Percentiles rank a stretch among this genome's conserved stretches.
These are phyloP conservation scores for Harpagifer antarcticus DNA, from an alignment of 2,797 vertebrate genomes.

Conservation along the genomic window DNA sequence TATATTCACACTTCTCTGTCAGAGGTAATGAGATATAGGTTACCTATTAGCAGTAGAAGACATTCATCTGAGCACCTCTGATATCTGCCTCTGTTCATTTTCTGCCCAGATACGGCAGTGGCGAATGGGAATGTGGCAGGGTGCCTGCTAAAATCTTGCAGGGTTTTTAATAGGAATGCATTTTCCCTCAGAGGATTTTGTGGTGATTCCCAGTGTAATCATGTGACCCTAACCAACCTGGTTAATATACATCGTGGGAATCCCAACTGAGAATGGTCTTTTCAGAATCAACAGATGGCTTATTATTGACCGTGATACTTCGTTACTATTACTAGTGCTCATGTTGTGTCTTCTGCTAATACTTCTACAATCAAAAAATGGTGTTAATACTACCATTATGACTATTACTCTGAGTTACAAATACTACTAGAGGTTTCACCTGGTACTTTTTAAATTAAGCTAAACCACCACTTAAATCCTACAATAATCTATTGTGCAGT, in stretches of 20 bases:
- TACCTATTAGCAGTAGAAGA: slow-evolving; percentile 66
- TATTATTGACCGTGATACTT: slow-evolving; percentile 7
- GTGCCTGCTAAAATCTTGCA: slow-evolving; percentile 36
- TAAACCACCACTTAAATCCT: background rate
- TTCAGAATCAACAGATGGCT: slow-evolving; percentile 8
- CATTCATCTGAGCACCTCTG: slow-evolving; percentile 52
- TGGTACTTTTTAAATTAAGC: background rate
- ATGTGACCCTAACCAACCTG: slow-evolving; percentile 24
- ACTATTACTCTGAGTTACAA: background rate
- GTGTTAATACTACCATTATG: background rate
- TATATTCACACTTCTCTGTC: slow-evolving; percentile 50
- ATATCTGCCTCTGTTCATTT: slow-evolving; percentile 54
- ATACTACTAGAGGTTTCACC: background rate
- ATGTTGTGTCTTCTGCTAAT: background rate
- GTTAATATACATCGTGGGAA: slow-evolving; percentile 22
- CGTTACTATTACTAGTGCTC: background rate
- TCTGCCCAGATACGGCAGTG: slow-evolving; percentile 68
- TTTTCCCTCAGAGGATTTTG: slow-evolving; percentile 37
- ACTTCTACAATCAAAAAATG: background rate
- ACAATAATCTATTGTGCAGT: background rate
- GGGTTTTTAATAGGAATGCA: slow-evolving; percentile 26
- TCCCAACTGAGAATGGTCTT: background rate
- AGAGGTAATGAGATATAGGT: slow-evolving; percentile 54
- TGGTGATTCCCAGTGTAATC: slow-evolving; percentile 34
- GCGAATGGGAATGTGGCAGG: slow-evolving; percentile 48